Evolutionary conservation across 2,113 vertebrate genomes (phyloP).

Genomic region (Eonycteris spelaea): DNA sequence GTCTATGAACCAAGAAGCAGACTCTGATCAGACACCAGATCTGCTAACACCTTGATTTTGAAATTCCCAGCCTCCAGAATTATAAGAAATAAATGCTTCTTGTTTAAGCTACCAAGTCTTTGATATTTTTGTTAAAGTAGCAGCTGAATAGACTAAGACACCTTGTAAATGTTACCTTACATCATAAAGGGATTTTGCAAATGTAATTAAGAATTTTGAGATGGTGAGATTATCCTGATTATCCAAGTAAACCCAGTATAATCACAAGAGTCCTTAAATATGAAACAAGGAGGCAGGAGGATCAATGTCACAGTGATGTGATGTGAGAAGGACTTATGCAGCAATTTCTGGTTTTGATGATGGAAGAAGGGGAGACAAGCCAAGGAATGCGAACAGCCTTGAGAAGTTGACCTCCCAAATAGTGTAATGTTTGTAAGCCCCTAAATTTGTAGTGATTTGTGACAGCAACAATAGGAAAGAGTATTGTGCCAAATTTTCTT

Average conservation of each 20-base stretch:
- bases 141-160: not conserved
- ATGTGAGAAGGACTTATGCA: not conserved
- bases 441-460: not conserved
- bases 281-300: not conserved
- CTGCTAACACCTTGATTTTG: not conserved
- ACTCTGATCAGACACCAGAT: not conserved
- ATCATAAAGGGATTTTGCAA: not conserved
- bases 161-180: not conserved
- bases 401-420: not conserved
- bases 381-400: not conserved
- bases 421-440: not conserved
- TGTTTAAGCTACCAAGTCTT: not conserved
- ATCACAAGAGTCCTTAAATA: not conserved
- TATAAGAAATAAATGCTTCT: not conserved
- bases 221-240: not conserved
- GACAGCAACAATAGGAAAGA: not conserved
- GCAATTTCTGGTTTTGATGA: not conserved
- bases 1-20: not conserved
- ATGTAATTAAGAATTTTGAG: not conserved
- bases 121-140: not conserved
- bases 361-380: not conserved
- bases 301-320: not conserved
- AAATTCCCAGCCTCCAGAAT: not conserved
- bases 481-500: not conserved
- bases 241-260: not conserved